A percentile compares a stretch with the other conserved stretches of the same genome.
phyloP scores from a whole-genome alignment of 2,113 vertebrate genomes.

The Sebastes schlegelii region DNA sequence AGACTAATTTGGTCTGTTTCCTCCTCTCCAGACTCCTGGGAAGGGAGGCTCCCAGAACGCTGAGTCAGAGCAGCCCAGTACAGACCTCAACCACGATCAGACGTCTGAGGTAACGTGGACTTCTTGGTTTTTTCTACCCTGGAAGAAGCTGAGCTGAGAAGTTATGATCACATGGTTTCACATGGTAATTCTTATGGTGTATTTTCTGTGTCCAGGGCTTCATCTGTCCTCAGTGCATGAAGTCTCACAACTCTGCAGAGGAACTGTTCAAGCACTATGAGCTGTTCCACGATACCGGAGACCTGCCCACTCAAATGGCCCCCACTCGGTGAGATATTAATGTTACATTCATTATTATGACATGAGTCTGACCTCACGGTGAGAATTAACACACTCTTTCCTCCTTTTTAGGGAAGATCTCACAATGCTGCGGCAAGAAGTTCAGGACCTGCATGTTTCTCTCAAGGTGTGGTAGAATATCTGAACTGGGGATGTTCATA shows the following conservation, averaged over 20 bases:
- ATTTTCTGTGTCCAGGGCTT: slow-evolving; percentile 88
- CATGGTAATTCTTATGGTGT: not conserved
- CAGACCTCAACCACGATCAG: slow-evolving; percentile 92
- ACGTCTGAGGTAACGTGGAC: slow-evolving; percentile 91
- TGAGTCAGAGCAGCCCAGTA: slow-evolving; percentile 92
- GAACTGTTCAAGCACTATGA: slow-evolving; percentile 99
- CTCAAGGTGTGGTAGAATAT: slow-evolving; percentile 88
- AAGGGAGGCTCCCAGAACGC: slow-evolving; percentile 95
- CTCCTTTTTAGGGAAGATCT: slow-evolving; percentile 89
- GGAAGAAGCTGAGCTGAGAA: not conserved
- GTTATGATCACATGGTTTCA: not conserved
- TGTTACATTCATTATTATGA: not conserved
- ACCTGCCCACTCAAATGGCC: slow-evolving; percentile 87
- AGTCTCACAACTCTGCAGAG: slow-evolving; percentile 97
- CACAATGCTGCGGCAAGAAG: slow-evolving; percentile 92
- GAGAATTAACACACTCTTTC: not conserved
- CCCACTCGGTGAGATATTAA: slow-evolving; percentile 85
- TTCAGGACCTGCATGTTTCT: slow-evolving; percentile 94
- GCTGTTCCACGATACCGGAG: slow-evolving; percentile 92
- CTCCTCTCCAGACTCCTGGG: slow-evolving; percentile 91
- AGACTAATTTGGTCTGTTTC: not conserved
- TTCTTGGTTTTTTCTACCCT: not conserved
- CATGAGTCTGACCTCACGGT: not conserved
- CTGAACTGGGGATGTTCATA: not conserved
- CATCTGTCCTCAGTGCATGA: slow-evolving; percentile 99